Base-by-base conservation (phyloP, 2,113 vertebrate genomes). In the Urocitellus parryii region DNA sequence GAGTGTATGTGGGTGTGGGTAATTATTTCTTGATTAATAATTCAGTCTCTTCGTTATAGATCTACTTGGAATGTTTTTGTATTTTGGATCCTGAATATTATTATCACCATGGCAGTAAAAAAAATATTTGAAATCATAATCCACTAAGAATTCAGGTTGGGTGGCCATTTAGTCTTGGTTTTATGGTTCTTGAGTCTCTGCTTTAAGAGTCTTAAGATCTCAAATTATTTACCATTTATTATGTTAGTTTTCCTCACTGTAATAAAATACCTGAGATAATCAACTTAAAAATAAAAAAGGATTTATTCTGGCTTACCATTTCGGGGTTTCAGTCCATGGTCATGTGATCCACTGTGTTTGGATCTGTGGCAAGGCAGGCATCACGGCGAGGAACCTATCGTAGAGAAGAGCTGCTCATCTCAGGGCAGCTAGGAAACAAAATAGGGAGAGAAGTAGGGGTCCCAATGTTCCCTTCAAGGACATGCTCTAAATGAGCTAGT, bases 121-220 rank as follows among this genome's bases (percentile, higher is more conserved):
- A 39, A 53, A 76, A 88, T 80, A 88, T 17, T 80, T 84, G 65
- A 80, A 88, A 76, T 87, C 29, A 83, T n/a, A 68, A 72, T 32
- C 13, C 78, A 84, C 42, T 37, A 74, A 92, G 65, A 83, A 78
- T 77, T 68, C 72, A 70, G 58, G 2, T 63, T 70, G 22, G 39
- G 22, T 9, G 0, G 25, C 72, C 95, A 53, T 58, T 72, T 61
- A 73, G 13, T 14, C 39, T 92, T 78, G 70, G n/a, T 34, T 37
- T 10, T 39, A 32, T 77, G 18, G 61, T 78, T 92, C 88, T 68
- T 29, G 39, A 29, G 5, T n/a, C 3, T 90, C 90, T 74, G 6
- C 61, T 89, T 92, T 74, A 88, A 90, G 65, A 73, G 20, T 77
- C 56, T 63, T 72, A 45, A 53, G 67, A 74, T 53, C 56, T 91